These are phyloP conservation scores for Antechinus flavipes DNA, from an alignment of 2,113 vertebrate genomes.

Conservation along the genomic window DNA sequence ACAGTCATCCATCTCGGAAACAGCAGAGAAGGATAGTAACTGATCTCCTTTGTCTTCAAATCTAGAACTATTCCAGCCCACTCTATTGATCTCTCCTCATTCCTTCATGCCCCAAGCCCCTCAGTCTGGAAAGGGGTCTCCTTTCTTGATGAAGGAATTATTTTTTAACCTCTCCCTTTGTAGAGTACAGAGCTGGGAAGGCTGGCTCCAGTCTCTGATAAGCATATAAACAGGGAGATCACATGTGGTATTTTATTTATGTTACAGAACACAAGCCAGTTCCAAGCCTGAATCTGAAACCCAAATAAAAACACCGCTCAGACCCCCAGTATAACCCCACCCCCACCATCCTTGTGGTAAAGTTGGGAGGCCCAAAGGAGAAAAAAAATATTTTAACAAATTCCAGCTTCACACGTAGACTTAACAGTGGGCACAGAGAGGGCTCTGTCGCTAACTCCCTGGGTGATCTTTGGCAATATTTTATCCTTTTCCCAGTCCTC, in stretches of 20 bases:
- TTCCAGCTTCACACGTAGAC: neutral
- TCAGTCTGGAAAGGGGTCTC: neutral
- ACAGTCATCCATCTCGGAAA: neutral
- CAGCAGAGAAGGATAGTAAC: neutral
- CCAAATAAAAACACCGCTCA: neutral
- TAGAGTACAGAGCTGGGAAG: neutral
- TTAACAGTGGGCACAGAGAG: neutral
- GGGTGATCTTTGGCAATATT: neutral
- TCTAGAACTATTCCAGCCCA: neutral
- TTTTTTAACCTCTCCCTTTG: neutral
- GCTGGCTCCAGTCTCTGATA: neutral
- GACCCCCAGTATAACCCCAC: neutral
- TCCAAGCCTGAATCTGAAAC: slow-evolving; percentile 1
- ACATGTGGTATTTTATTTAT: slow-evolving; percentile 3
- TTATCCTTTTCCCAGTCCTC: neutral
- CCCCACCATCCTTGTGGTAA: neutral
- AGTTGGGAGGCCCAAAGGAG: neutral
- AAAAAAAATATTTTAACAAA: neutral
- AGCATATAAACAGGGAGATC: slow-evolving; percentile 4
- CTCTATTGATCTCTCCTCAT: neutral
- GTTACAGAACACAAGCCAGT: neutral
- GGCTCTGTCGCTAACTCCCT: neutral
- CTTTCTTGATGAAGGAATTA: neutral
- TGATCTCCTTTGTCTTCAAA: neutral
- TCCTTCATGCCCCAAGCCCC: neutral